Evolutionary conservation across 2,113 vertebrate species (phyloP).

Genomic region (Lonchura striata): DNA sequence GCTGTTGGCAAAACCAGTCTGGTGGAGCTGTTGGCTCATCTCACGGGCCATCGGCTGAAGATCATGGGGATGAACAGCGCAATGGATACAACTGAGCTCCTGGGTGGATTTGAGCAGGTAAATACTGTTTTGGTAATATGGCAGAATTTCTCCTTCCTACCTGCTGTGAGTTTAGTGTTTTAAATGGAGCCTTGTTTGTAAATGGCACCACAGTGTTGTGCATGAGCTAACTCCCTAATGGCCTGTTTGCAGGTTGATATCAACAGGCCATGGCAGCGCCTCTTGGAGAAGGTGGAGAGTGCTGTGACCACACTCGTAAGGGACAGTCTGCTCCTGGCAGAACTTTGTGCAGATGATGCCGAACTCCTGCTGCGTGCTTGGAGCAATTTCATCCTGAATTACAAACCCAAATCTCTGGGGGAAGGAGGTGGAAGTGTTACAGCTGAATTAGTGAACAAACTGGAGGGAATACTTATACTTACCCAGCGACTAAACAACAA

Average conservation of each 20-base stretch:
- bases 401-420: constrained; percentile 80
- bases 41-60: constrained; percentile 87
- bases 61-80: constrained; percentile 96
- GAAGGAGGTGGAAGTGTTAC: constrained; percentile 77
- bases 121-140: background rate
- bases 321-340: constrained; percentile 84
- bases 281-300: constrained; percentile 86
- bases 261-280: constrained; percentile 87
- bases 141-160: background rate
- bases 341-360: constrained; percentile 84
- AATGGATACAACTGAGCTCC: constrained; percentile 95
- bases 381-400: constrained; percentile 87
- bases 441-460: constrained; percentile 85
- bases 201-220: background rate
- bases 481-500: constrained; percentile 92
- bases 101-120: constrained; percentile 98
- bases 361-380: constrained; percentile 89
- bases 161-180: background rate
- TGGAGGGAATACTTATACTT: constrained; percentile 88
- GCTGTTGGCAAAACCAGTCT: constrained; percentile 92
- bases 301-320: constrained; percentile 81
- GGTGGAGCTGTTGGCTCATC: constrained; percentile 88
- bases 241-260: constrained; percentile 82
- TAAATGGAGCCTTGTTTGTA: background rate
- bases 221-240: background rate